These are phyloP conservation scores for Phyllostomus discolor DNA, from an alignment of 2,113 vertebrate species.

Conservation along the genomic window DNA sequence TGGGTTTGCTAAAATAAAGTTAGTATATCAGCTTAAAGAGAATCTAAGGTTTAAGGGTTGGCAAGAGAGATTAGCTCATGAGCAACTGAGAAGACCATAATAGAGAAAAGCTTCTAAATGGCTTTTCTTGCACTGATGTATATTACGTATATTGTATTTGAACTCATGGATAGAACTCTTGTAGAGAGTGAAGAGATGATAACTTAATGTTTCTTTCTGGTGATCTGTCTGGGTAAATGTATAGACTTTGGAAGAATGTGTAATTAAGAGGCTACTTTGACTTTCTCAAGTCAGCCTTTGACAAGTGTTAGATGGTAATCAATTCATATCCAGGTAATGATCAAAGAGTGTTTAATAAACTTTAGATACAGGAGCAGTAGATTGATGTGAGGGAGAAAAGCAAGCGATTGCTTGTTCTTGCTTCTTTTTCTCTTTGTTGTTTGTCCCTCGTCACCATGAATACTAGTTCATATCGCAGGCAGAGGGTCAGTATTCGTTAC, in stretches of 20 bases:
- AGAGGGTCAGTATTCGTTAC: not conserved
- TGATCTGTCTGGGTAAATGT: not conserved
- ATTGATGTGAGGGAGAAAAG: accelerated
- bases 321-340: not conserved
- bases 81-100: not conserved
- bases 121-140: not conserved
- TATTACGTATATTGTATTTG: not conserved
- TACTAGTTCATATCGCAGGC: not conserved
- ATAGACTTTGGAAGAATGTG: not conserved
- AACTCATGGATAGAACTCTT: not conserved
- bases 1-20: not conserved
- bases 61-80: not conserved
- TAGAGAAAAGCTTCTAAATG: not conserved
- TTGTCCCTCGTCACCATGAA: not conserved
- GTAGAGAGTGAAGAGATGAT: not conserved
- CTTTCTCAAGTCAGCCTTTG: not conserved
- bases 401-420: not conserved
- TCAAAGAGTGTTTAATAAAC: not conserved
- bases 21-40: not conserved
- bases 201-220: not conserved
- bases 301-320: not conserved
- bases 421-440: not conserved
- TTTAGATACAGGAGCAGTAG: not conserved
- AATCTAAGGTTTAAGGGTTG: not conserved
- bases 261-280: not conserved